Percentiles rank a stretch among this genome's conserved stretches.
Conservation (phyloP, 2,797 vertebrate genomes). For the Characodon lateralis region DNA sequence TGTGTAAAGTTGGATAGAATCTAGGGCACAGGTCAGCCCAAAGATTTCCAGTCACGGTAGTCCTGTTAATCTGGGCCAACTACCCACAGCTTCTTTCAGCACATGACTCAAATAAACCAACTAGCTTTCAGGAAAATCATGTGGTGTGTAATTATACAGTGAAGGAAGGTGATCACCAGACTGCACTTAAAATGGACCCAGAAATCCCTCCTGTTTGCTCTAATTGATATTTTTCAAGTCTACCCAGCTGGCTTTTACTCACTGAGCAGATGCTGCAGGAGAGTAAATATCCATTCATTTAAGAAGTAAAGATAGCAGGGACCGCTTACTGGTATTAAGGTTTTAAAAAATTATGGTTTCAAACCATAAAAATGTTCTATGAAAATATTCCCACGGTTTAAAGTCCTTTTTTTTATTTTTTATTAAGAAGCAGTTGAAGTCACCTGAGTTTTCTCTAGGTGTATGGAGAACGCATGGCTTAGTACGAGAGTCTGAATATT, state of each 20-base stretch:
- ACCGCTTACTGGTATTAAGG: background rate
- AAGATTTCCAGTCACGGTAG: no score
- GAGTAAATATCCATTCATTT: background rate
- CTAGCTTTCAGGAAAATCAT: constrained; percentile 25
- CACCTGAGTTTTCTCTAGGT: no score
- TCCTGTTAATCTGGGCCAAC: background rate
- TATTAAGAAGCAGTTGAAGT: no score
- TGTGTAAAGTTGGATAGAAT: background rate
- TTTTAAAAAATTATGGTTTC: background rate
- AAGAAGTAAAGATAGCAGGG: background rate
- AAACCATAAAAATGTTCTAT: no score
- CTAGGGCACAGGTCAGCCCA: constrained; percentile 14
- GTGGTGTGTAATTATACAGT: constrained; percentile 38
- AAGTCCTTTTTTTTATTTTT: no score
- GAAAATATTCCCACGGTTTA: no score
- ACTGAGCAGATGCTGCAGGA: background rate
- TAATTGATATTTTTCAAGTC: background rate
- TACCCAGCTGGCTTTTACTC: background rate
- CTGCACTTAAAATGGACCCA: background rate
- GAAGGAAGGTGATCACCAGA: constrained; percentile 11
- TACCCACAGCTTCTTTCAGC: background rate
- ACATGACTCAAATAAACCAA: constrained; percentile 27
- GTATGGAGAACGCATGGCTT: no score
- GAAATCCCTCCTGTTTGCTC: background rate
- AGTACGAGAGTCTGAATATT: no score